phyloP scores from a whole-genome alignment of 1,140 invertebrate species.

The Leptopilina clavipes region DNA sequence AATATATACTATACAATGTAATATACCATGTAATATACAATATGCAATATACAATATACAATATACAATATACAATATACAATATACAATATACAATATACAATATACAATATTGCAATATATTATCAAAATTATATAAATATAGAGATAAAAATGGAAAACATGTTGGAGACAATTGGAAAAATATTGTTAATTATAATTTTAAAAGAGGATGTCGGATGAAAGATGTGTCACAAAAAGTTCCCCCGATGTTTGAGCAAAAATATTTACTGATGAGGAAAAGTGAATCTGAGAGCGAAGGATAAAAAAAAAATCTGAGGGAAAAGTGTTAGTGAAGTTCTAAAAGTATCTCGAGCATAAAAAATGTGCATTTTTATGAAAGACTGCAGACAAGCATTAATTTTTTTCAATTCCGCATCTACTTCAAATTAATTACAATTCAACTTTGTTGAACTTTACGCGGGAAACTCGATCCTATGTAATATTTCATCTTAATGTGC shows the following conservation, averaged over 20 bases:
- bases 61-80: no score
- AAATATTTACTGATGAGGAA: constrained; percentile 20
- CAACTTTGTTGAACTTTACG: constrained; percentile 1
- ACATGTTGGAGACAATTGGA: no score
- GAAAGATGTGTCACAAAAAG: constrained; percentile 10
- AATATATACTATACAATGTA: no score
- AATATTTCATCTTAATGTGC: constrained; percentile 12
- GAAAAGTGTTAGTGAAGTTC: constrained; percentile 7
- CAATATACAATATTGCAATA: no score
- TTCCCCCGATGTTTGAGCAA: background rate
- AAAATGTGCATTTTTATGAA: constrained; percentile 17
- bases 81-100: no score
- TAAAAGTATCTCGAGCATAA: background rate
- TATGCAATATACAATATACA: no score
- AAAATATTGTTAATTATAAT: background rate
- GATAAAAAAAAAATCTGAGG: background rate
- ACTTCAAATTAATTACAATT: constrained; percentile 13
- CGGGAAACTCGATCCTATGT: background rate
- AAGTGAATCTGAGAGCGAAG: constrained; percentile 15
- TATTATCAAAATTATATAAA: no score
- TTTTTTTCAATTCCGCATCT: constrained; percentile 12
- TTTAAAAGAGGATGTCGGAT: no score
- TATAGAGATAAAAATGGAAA: no score
- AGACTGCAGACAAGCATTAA: constrained; percentile 19
- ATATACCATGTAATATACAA: no score